Conservation (phyloP, 2,113 vertebrate species). For the Bubo blakistoni region DNA sequence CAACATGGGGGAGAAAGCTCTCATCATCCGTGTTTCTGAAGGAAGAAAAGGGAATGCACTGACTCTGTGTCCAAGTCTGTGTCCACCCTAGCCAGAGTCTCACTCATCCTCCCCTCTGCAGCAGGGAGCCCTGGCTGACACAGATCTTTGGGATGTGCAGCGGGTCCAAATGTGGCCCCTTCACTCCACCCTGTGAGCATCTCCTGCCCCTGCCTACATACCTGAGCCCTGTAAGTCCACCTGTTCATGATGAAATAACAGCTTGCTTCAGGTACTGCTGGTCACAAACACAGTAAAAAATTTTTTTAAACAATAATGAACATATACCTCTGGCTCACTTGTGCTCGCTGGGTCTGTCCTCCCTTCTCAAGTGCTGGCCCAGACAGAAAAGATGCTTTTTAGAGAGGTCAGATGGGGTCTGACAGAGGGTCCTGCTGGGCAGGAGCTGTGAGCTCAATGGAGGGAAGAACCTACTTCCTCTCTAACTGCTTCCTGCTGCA, state of each 20-base stretch:
- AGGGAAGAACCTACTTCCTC: neutral
- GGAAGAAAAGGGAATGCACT: neutral
- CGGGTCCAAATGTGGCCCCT: neutral
- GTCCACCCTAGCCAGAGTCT: neutral
- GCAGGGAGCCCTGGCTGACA: neutral
- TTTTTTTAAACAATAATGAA: neutral
- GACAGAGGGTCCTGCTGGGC: neutral
- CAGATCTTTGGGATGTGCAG: accelerated
- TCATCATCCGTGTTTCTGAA: neutral
- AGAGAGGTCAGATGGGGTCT: neutral
- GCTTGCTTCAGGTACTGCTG: neutral
- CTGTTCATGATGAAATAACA: neutral
- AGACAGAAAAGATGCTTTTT: neutral
- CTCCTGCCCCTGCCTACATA: neutral
- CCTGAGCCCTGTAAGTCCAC: neutral
- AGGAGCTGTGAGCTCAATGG: neutral
- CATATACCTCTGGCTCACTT: neutral
- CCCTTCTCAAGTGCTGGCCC: neutral
- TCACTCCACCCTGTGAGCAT: neutral
- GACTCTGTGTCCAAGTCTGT: neutral
- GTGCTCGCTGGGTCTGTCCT: neutral
- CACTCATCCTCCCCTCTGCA: neutral
- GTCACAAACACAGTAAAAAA: neutral
- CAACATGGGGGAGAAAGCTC: neutral
- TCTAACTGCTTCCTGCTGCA: neutral